A percentile compares a stretch with the other conserved stretches of the same genome.
Evolutionary conservation across 1,140 invertebrate species (phyloP).

Genomic region (Drosophila navojoa): DNA sequence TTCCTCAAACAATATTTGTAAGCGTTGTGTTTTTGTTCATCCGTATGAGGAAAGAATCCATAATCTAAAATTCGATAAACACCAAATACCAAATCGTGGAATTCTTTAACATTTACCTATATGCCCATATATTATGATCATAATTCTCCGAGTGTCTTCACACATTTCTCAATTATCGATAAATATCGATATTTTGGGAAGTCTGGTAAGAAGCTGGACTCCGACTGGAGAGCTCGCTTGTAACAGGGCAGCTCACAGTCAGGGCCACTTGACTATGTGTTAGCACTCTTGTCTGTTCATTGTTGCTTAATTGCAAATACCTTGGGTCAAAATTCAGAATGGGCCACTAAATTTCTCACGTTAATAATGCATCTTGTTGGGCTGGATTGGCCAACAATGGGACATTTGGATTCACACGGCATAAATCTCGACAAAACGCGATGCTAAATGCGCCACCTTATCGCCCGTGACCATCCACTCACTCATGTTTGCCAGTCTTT

Average conservation of each 20-base stretch:
- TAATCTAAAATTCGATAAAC: no score
- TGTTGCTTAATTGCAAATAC: slow-evolving; percentile 63
- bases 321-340: slow-evolving; percentile 43
- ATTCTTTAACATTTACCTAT: no score
- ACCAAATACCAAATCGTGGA: no score
- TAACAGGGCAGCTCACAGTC: background rate
- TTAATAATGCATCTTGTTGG: slow-evolving; percentile 23
- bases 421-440: slow-evolving; percentile 51
- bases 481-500: slow-evolving; percentile 37
- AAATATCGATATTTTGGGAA: no score
- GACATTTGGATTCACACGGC: slow-evolving; percentile 57
- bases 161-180: no score
- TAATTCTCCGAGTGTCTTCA: no score
- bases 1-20: no score
- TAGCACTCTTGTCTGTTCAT: background rate
- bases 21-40: no score
- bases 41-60: no score
- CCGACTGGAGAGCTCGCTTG: no score
- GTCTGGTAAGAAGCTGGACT: background rate
- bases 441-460: slow-evolving; percentile 59
- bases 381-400: slow-evolving; percentile 34
- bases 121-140: no score
- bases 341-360: slow-evolving; percentile 54
- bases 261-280: background rate
- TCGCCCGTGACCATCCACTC: slow-evolving; percentile 22